These are phyloP conservation scores for Potamarius usumacintae DNA, from an alignment of 2,113 vertebrate genomes.

Conservation along the genomic window DNA sequence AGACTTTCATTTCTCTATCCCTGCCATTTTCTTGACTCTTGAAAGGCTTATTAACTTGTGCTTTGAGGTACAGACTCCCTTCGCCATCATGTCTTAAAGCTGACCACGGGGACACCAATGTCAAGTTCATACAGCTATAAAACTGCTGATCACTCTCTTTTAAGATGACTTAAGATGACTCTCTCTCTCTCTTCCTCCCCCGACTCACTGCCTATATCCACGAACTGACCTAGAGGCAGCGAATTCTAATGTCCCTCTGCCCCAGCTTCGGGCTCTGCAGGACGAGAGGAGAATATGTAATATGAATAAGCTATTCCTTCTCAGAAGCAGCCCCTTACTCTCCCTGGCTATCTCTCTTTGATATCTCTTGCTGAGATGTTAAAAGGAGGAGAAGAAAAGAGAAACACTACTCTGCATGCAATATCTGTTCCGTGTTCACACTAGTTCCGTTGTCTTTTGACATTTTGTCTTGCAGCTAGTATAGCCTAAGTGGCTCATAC, in stretches of 20 bases:
- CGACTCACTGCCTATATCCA: slow-evolving; percentile 45
- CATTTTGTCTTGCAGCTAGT: slow-evolving; percentile 41
- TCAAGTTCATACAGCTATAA: slow-evolving; percentile 34
- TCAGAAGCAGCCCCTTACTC: slow-evolving; percentile 28
- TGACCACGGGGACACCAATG: slow-evolving; percentile 23
- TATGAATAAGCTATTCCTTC: slow-evolving; percentile 27
- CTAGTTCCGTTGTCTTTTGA: slow-evolving; percentile 18
- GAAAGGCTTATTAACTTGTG: slow-evolving; percentile 11
- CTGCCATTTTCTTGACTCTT: slow-evolving; percentile 32
- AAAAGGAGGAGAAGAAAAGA: slow-evolving; percentile 32
- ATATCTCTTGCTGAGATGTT: slow-evolving; percentile 39
- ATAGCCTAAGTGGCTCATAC: slow-evolving; percentile 20
- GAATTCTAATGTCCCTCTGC: slow-evolving; percentile 42
- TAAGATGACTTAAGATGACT: slow-evolving; percentile 20
- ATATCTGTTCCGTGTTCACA: slow-evolving; percentile 26
- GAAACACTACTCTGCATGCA: slow-evolving; percentile 39
- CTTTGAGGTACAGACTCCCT: not conserved
- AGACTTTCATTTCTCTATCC: not conserved
- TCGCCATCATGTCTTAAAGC: not conserved
- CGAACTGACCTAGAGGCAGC: slow-evolving; percentile 42
- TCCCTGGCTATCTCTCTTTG: slow-evolving; percentile 20
- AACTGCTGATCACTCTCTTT: slow-evolving; percentile 41
- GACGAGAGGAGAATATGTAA: slow-evolving; percentile 47
- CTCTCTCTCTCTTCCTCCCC: slow-evolving; percentile 7
- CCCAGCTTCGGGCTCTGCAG: slow-evolving; percentile 10